Evolutionary conservation across 1,140 invertebrate species (phyloP).

Genomic region (Caenorhabditis briggsae): DNA sequence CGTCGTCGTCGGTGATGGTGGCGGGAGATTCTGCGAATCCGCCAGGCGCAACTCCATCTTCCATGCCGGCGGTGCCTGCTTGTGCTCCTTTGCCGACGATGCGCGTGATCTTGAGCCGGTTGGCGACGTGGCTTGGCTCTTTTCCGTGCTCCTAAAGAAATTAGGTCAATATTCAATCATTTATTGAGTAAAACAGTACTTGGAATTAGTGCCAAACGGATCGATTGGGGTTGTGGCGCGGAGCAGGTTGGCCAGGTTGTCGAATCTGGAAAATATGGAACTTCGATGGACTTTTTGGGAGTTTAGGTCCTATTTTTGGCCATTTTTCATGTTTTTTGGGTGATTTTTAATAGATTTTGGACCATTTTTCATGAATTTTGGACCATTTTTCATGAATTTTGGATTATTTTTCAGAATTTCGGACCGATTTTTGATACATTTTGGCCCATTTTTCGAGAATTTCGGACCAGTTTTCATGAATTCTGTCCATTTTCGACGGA

Average conservation of each 20-base stretch:
- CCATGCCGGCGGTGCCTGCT: slow-evolving; percentile 8
- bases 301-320: not conserved
- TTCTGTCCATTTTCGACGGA: no score
- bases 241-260: slow-evolving; percentile 41
- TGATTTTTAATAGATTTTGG: no score
- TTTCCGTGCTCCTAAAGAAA: not conserved
- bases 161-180: not conserved
- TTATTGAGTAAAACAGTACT: not conserved
- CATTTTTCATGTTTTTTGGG: no score
- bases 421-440: no score
- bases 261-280: slow-evolving; percentile 4
- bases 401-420: no score
- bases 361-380: no score
- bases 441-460: no score
- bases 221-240: slow-evolving; percentile 1
- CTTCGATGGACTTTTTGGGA: not conserved
- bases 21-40: not conserved
- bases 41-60: slow-evolving; percentile 13
- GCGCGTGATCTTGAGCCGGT: not conserved
- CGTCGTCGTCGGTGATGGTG: not conserved
- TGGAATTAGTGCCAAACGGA: not conserved
- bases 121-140: not conserved
- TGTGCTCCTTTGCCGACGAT: not conserved
- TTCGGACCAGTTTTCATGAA: no score
- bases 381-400: no score